Conservation (phyloP, 1,140 invertebrate species). For the Arctopsyche grandis region DNA sequence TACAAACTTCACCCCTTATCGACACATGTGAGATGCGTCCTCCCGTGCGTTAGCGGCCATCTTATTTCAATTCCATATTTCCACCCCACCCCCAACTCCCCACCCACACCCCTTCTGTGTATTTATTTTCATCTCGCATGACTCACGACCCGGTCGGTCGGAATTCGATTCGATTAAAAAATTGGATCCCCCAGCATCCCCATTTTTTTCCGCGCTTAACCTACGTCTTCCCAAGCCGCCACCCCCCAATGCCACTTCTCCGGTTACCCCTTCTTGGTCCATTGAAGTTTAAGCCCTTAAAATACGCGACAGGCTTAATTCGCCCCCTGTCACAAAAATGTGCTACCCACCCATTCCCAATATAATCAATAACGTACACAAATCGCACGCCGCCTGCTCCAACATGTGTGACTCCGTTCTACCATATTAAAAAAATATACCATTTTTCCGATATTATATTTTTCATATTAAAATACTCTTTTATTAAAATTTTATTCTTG, state of each 20-base stretch:
- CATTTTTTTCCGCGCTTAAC: not conserved
- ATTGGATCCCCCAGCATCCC: constrained; percentile 29
- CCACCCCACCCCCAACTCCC: not conserved
- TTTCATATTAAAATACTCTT: not conserved
- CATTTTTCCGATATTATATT: not conserved
- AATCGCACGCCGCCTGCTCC: constrained; percentile 34
- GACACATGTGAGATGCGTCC: not conserved
- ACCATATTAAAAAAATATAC: not conserved
- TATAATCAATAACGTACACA: constrained; percentile 50
- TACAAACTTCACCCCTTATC: not conserved
- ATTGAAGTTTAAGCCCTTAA: constrained; percentile 45
- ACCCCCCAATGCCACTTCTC: constrained; percentile 24
- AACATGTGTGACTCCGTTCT: constrained; percentile 21
- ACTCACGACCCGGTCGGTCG: constrained; percentile 40
- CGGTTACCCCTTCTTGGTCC: constrained; percentile 40
- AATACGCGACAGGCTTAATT: constrained; percentile 46
- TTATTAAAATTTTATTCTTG: too few relatives aligned
- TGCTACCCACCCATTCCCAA: constrained; percentile 45
- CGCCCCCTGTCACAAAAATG: constrained; percentile 47
- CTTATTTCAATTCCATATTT: constrained; percentile 39
- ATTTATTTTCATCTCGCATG: constrained; percentile 39
- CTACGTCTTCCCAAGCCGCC: constrained; percentile 9
- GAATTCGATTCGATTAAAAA: constrained; percentile 51
- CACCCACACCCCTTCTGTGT: not conserved
- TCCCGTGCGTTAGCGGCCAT: constrained; percentile 6